Base-by-base conservation (phyloP, 2,797 vertebrate genomes). In the Pseudochaenichthys georgianus region DNA sequence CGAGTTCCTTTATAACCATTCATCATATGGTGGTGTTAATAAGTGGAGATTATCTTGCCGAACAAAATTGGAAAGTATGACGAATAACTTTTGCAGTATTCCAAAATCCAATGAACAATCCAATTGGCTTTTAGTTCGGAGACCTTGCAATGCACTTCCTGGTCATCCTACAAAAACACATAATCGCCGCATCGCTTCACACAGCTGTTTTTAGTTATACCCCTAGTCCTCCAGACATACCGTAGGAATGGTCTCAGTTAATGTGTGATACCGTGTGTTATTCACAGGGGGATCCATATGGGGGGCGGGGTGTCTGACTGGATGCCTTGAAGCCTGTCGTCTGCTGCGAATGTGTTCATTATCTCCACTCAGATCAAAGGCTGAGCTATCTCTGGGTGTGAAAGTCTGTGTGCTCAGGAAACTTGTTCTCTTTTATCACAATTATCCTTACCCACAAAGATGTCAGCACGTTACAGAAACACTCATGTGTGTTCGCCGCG, bases 301-400 rank as follows among this genome's bases (percentile, higher is more conserved):
- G 34, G 11, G 6, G 42, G 38, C 5, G 34, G 16, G 41, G 21
- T n/a, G 47, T 23, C 31, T 42, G 54, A 61, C 19, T 52, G 23
- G 23, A 75, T 45, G 70, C 57, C 60, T 48, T 9, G 45, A 43
- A 75, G 73, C 50, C 70, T 47, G 69, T 57, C 28, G 55, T 41
- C 58, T 59, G 48, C 61, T 63, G 46, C 21, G 3, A 76, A 80
- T 70, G 50, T 57, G 13, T 55, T 81, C 54, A 45, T 64, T 69
- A 61, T 77, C 62, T 75, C 48, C 21, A 15, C 51, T 73, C 51
- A 58, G 75, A 57, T 38, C 62, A 16, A 73, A 81, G 62, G 38
- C 61, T 42, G 15, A 23, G 5, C 41, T 71, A 10, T 72, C 15
- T 64, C 54, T 47, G n/a, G 48, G 0, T 43, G 12, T 31, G 15